phyloP scores from a whole-genome alignment of 1,140 invertebrate species.

The Psix sp. region DNA sequence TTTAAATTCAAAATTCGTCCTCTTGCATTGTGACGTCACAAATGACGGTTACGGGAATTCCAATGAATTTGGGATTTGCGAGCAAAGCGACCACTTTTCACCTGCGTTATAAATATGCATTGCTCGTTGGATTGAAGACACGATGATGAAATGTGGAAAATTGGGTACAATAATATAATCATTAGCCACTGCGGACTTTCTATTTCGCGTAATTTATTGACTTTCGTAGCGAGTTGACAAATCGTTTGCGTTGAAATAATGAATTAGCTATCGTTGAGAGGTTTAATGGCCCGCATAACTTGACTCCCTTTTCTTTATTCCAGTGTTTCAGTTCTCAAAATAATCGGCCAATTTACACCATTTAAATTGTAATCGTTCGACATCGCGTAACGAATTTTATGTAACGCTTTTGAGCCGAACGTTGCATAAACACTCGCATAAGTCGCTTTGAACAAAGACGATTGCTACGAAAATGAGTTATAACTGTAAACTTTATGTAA shows the following conservation, averaged over 20 bases:
- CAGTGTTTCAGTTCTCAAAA: conserved; percentile 1
- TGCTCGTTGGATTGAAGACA: background rate
- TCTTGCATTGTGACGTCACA: no score
- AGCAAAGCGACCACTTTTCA: no score
- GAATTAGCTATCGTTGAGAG: background rate
- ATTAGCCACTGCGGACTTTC: no score
- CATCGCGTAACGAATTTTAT: conserved; percentile 19
- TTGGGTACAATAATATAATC: background rate
- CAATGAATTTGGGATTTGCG: no score
- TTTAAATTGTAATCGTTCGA: background rate
- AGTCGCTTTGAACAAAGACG: conserved; percentile 26
- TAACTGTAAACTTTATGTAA: background rate
- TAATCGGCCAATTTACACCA: background rate
- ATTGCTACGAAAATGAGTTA: conserved; percentile 12
- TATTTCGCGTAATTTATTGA: background rate
- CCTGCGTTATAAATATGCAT: no score
- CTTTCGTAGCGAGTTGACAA: background rate
- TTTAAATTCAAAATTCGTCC: no score
- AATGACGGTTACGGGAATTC: no score
- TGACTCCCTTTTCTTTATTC: background rate
- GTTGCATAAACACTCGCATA: conserved; percentile 29
- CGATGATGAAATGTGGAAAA: background rate
- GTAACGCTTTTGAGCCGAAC: conserved; percentile 15
- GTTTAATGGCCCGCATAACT: conserved; percentile 1
- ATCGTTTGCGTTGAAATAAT: background rate